A percentile compares a stretch with the other conserved stretches of the same genome.
phyloP scores from a whole-genome alignment of 2,797 vertebrate species.

The Saguinus oedipus region DNA sequence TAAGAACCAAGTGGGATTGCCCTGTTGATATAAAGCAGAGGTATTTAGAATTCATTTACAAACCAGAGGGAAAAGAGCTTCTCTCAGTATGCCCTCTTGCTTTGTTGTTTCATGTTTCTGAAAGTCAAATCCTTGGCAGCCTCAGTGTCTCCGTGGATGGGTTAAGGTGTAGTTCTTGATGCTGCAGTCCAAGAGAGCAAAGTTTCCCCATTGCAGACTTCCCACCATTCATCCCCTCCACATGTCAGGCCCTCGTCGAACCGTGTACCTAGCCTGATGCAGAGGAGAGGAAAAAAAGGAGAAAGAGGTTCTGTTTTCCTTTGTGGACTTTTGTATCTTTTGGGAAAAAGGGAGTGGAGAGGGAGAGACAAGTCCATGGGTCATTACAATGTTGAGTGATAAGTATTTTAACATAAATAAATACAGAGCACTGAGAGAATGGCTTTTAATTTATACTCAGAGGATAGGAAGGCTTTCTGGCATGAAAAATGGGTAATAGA shows the following conservation, averaged over 20 bases:
- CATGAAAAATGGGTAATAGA: background rate
- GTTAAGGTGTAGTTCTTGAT: background rate
- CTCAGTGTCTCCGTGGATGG: background rate
- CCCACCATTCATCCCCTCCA: background rate
- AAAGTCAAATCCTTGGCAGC: background rate
- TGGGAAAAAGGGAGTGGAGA: background rate
- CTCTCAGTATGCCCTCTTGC: background rate
- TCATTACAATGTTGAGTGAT: no score
- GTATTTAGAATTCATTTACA: background rate
- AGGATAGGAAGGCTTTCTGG: background rate
- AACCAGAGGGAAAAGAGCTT: background rate
- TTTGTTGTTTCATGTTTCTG: background rate
- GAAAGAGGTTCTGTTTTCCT: background rate
- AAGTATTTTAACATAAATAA: background rate
- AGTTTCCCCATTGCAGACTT: no score
- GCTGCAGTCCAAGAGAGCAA: rapidly evolving
- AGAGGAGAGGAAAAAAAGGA: background rate
- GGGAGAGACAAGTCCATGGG: background rate
- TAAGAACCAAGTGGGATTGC: no score
- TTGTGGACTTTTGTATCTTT: background rate
- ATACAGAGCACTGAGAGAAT: background rate
- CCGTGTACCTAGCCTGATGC: background rate
- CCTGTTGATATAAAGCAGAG: background rate
- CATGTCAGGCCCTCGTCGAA: background rate
- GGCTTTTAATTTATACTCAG: background rate